A percentile compares a stretch with the other conserved stretches of the same genome.
Conservation (phyloP, 2,888 invertebrate genomes). For the Agonopterix heracliana region DNA sequence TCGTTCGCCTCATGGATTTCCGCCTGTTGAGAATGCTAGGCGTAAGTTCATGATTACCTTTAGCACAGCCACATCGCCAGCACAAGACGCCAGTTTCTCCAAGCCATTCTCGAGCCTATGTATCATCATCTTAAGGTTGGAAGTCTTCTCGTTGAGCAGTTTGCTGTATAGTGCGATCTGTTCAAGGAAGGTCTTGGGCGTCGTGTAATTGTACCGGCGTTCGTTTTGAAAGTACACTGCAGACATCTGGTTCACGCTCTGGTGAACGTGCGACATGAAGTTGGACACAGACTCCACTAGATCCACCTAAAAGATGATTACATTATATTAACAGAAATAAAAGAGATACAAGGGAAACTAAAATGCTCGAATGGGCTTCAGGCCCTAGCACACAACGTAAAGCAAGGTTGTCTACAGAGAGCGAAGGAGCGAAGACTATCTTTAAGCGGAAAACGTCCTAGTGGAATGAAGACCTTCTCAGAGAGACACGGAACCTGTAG, state of each 20-base stretch:
- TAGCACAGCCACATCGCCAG: slow-evolving; percentile 89
- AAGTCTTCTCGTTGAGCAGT: slow-evolving; percentile 80
- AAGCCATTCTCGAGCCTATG: slow-evolving; percentile 90
- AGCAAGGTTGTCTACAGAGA: too few relatives aligned
- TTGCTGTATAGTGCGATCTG: slow-evolving; percentile 90
- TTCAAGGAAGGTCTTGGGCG: slow-evolving; percentile 96
- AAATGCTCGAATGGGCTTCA: too few relatives aligned
- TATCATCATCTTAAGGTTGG: slow-evolving; percentile 84
- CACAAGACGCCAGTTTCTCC: slow-evolving; percentile 89
- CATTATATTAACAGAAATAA: slow-evolving; percentile 4
- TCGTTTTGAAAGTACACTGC: slow-evolving; percentile 88
- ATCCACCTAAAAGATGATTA: slow-evolving; percentile 47
- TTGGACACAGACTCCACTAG: slow-evolving; percentile 81
- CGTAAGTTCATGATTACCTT: slow-evolving; percentile 69
- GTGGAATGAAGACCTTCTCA: too few relatives aligned
- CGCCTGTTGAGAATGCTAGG: too few relatives aligned
- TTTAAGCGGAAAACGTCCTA: too few relatives aligned
- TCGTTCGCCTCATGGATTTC: too few relatives aligned
- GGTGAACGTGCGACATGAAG: slow-evolving; percentile 95
- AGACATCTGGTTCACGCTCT: slow-evolving; percentile 91
- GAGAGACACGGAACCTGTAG: too few relatives aligned
- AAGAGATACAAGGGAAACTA: not conserved
- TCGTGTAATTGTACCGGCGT: slow-evolving; percentile 95
- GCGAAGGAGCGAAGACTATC: too few relatives aligned
- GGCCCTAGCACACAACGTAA: too few relatives aligned